phyloP scores from a whole-genome alignment of 2,113 vertebrate species.

The Deroptyus accipitrinus region DNA sequence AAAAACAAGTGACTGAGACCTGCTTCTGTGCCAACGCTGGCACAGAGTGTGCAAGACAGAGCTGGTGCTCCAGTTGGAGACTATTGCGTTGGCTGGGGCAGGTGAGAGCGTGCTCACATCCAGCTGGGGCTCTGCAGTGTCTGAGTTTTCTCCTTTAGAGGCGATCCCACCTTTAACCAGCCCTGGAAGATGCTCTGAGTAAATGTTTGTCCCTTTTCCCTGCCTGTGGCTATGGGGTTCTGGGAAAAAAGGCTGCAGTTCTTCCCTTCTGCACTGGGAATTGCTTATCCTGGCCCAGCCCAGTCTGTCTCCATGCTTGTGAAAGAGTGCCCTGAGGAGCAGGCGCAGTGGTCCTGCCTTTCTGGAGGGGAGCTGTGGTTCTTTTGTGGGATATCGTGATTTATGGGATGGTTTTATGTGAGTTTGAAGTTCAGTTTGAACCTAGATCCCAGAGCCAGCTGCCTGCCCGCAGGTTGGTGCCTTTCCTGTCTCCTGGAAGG shows the following conservation, averaged over 20 bases:
- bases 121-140: background rate
- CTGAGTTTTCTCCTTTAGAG: background rate
- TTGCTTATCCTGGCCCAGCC: background rate
- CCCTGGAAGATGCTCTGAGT: background rate
- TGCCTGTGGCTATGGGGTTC: background rate
- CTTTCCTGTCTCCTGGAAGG: background rate
- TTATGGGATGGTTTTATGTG: background rate
- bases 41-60: fast-evolving
- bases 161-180: background rate
- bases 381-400: background rate
- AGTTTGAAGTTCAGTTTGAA: background rate
- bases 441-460: no score
- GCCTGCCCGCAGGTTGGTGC: background rate
- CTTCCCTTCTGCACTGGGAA: background rate
- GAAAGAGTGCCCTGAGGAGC: background rate
- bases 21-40: background rate
- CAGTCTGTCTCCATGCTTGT: background rate
- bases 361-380: background rate
- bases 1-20: background rate
- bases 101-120: background rate
- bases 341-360: background rate
- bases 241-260: background rate
- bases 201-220: background rate
- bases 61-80: background rate
- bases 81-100: fast-evolving